A percentile compares a stretch with the other conserved stretches of the same genome.
phyloP scores from a whole-genome alignment of 2,888 invertebrate species.

The Eristalinus sepulchralis region DNA sequence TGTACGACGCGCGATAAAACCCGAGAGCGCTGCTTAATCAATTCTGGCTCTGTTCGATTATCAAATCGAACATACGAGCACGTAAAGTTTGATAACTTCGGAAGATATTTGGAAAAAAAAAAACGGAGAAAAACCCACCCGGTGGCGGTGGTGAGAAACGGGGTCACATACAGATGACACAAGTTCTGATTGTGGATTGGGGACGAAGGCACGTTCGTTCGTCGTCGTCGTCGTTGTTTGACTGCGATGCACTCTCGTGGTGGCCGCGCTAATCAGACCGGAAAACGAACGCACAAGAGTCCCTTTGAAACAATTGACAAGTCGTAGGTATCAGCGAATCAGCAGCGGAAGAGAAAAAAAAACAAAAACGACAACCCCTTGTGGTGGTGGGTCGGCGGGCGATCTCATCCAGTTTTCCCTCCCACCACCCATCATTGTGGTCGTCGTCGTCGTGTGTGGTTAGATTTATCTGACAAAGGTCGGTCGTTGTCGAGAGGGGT shows the following conservation, averaged over 20 bases:
- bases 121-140: neutral
- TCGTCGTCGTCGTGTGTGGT: constrained; percentile 51
- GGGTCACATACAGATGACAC: neutral
- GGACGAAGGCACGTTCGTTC: neutral
- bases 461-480: constrained; percentile 24
- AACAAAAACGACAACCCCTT: constrained; percentile 32
- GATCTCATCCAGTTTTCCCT: neutral
- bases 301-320: constrained; percentile 30
- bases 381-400: constrained; percentile 13
- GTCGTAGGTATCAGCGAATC: constrained; percentile 44
- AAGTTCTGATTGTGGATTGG: neutral
- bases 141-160: neutral
- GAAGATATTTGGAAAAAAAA: constrained; percentile 24
- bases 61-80: constrained; percentile 28
- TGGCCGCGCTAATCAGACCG: constrained; percentile 15
- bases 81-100: constrained; percentile 51
- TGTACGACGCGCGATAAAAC: constrained; percentile 1
- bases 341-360: constrained; percentile 6
- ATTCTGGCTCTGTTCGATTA: constrained; percentile 51
- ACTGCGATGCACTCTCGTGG: neutral
- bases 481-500: neutral
- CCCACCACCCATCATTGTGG: neutral
- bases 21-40: constrained; percentile 27
- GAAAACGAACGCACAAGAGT: constrained; percentile 47
- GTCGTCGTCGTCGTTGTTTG: neutral